Evolutionary conservation across 2,797 vertebrate genomes (phyloP).

Genomic region (Rhinatrema bivittatum): DNA sequence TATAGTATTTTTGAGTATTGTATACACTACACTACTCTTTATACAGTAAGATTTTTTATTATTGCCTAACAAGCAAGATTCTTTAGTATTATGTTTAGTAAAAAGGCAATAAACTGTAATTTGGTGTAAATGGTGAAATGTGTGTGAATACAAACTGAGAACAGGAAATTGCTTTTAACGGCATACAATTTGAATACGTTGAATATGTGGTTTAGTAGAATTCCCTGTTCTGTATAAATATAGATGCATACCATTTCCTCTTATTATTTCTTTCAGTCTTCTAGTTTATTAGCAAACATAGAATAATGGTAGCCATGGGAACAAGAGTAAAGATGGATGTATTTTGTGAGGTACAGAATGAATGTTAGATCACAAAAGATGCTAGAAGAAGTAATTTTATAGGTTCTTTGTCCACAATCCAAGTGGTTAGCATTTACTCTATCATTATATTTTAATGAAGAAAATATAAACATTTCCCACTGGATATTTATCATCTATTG

Average conservation of each 20-base stretch:
- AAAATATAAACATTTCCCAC: background rate
- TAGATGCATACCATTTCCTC: background rate
- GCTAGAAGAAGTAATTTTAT: conserved; percentile 6
- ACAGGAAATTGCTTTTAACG: background rate
- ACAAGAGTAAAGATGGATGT: conserved; percentile 16
- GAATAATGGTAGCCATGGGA: conserved; percentile 13
- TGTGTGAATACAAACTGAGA: background rate
- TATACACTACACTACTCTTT: too few relatives aligned
- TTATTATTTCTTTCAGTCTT: background rate
- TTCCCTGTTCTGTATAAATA: conserved; percentile 4
- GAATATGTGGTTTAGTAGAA: conserved; percentile 8
- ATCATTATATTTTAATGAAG: background rate
- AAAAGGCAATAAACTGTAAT: background rate
- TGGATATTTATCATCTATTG: too few relatives aligned
- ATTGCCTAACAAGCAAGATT: too few relatives aligned
- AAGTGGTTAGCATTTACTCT: background rate
- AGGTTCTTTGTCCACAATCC: conserved; percentile 1
- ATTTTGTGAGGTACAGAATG: conserved; percentile 9
- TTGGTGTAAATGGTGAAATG: background rate
- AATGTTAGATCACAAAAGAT: conserved; percentile 11
- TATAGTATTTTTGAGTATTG: too few relatives aligned
- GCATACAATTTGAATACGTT: background rate
- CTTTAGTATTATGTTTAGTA: background rate
- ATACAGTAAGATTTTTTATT: too few relatives aligned
- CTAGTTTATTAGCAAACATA: conserved; percentile 21